Evolutionary conservation across 2,888 invertebrate genomes (phyloP).

Genomic region (Bhutanitis thaidina): DNA sequence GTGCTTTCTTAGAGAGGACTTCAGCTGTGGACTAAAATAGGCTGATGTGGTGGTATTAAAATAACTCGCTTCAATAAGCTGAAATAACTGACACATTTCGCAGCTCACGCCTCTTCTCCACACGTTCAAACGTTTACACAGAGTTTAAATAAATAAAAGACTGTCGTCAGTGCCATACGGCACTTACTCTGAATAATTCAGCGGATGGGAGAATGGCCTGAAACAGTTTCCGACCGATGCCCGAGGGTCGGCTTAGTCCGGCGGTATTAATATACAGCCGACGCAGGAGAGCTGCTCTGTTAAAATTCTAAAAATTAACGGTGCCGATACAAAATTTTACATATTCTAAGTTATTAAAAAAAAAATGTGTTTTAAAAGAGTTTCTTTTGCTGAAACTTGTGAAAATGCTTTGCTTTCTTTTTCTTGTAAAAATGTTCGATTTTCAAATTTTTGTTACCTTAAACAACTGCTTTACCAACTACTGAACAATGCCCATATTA

Average conservation of each 20-base stretch:
- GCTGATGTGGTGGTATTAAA: too few relatives aligned
- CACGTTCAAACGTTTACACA: conserved; percentile 2
- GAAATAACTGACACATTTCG: neutral
- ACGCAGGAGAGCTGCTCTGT: neutral
- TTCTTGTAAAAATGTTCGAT: too few relatives aligned
- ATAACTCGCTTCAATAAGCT: too few relatives aligned
- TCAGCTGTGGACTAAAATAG: too few relatives aligned
- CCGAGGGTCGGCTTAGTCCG: neutral
- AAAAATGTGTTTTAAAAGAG: too few relatives aligned
- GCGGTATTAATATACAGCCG: neutral
- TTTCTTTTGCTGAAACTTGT: too few relatives aligned
- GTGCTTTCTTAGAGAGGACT: too few relatives aligned
- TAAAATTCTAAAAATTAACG: neutral
- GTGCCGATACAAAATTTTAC: neutral
- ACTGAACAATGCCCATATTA: too few relatives aligned
- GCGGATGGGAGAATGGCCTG: conserved; percentile 1
- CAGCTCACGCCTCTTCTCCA: neutral
- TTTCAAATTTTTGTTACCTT: too few relatives aligned
- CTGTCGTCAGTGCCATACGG: conserved; percentile 1
- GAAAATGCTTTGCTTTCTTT: too few relatives aligned
- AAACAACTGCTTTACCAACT: too few relatives aligned
- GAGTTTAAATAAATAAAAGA: conserved; percentile 13
- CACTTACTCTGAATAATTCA: conserved; percentile 13
- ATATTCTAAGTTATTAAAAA: neutral
- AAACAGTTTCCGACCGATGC: conserved; percentile 7